A percentile compares a stretch with the other conserved stretches of the same genome.
Conservation (phyloP, 2,888 invertebrate genomes). For the Meghimatium bilineatum region DNA sequence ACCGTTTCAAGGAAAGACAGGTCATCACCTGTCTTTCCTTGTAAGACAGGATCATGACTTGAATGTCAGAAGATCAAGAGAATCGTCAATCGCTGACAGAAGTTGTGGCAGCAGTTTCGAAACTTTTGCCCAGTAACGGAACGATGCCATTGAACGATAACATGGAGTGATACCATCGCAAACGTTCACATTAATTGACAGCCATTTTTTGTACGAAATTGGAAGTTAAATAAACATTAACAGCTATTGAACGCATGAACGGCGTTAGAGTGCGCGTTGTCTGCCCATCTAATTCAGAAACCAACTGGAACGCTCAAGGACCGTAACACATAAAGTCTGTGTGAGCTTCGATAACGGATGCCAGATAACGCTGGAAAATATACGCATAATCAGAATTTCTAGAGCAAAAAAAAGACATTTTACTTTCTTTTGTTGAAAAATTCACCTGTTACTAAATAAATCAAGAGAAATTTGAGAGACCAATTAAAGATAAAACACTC, state of each 20-base stretch:
- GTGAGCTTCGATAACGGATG: not conserved
- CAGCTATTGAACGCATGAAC: slow-evolving; percentile 25
- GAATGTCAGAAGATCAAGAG: not conserved
- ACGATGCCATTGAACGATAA: slow-evolving; percentile 19
- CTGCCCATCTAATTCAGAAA: slow-evolving; percentile 26
- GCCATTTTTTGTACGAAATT: slow-evolving; percentile 37
- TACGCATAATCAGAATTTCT: not conserved
- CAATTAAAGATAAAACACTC: not conserved
- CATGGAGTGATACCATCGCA: slow-evolving; percentile 19
- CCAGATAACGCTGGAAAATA: not conserved
- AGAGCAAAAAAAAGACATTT: not conserved
- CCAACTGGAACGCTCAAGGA: slow-evolving; percentile 27
- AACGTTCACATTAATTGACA: slow-evolving; percentile 35
- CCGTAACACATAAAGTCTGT: slow-evolving; percentile 10
- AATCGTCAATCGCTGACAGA: not conserved
- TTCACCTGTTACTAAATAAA: slow-evolving; percentile 40
- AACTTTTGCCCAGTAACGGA: not conserved
- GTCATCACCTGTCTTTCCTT: no score
- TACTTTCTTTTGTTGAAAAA: not conserved
- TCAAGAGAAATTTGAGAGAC: not conserved
- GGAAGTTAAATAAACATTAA: slow-evolving; percentile 39
- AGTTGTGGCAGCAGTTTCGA: not conserved
- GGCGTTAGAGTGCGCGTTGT: slow-evolving; percentile 1
- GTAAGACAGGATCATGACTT: not conserved
- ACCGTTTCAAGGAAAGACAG: no score